A percentile compares a stretch with the other conserved stretches of the same genome.
These are phyloP conservation scores for Empidonax traillii DNA, from an alignment of 2,113 vertebrate genomes.

Conservation along the genomic window DNA sequence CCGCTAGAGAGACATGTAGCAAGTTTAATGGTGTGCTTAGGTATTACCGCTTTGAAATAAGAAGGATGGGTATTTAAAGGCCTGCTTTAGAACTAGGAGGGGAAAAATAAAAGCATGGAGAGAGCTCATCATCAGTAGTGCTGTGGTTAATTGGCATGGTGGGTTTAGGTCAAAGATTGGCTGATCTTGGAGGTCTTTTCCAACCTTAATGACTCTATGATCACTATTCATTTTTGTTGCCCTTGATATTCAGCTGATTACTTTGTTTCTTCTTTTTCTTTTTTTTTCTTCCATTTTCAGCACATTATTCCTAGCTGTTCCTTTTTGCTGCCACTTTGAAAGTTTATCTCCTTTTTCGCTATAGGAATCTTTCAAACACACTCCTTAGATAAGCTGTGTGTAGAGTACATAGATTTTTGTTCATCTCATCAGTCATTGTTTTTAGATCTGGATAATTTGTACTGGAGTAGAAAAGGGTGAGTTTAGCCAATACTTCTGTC, in stretches of 20 bases:
- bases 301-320: background rate
- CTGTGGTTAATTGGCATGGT: background rate
- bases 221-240: background rate
- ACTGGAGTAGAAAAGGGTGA: background rate
- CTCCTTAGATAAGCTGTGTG: background rate
- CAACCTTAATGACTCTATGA: background rate
- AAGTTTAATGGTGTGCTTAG: background rate
- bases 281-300: background rate
- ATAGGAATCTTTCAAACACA: background rate
- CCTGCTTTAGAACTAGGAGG: background rate
- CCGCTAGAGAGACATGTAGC: background rate
- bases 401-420: background rate
- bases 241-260: background rate
- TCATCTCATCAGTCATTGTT: background rate
- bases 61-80: background rate
- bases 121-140: background rate
- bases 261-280: background rate
- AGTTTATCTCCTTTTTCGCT: background rate
- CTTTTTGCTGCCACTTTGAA: background rate
- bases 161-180: background rate
- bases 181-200: background rate
- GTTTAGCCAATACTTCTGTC: background rate
- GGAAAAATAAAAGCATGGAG: background rate
- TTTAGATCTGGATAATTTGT: background rate
- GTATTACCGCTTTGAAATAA: background rate